phyloP scores from a whole-genome alignment of 2,797 vertebrate species.

The Poecilia velifera region DNA sequence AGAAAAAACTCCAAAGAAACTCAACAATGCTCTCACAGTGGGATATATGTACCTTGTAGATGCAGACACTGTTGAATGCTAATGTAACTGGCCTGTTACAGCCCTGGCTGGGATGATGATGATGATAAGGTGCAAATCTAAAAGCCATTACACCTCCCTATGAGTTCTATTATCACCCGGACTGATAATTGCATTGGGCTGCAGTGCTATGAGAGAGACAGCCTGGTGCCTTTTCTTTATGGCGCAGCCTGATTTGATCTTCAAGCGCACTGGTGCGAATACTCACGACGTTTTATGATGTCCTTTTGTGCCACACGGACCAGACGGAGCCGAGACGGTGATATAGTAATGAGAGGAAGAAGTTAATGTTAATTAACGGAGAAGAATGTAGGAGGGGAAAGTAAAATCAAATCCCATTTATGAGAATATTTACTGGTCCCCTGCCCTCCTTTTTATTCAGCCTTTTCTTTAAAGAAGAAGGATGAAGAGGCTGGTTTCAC shows the following conservation, averaged over 20 bases:
- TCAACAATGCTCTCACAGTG: constrained; percentile 15
- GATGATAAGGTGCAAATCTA: constrained; percentile 77
- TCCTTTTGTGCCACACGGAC: constrained; percentile 71
- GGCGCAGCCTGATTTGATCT: constrained; percentile 68
- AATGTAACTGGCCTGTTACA: constrained; percentile 43
- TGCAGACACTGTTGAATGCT: constrained; percentile 38
- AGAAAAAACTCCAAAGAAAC: constrained; percentile 17
- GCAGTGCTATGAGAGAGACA: constrained; percentile 55
- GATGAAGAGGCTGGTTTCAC: constrained; percentile 55
- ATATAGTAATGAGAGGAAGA: constrained; percentile 59
- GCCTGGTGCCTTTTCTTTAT: constrained; percentile 64
- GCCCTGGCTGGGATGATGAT: constrained; percentile 51
- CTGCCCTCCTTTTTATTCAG: constrained; percentile 59
- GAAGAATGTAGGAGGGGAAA: constrained; percentile 60
- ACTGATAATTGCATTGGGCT: constrained; percentile 74
- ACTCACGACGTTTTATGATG: constrained; percentile 63
- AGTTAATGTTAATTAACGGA: constrained; percentile 76
- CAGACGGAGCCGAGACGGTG: constrained; percentile 56
- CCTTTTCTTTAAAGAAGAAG: constrained; percentile 44
- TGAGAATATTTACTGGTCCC: constrained; percentile 70
- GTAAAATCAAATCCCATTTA: constrained; percentile 71
- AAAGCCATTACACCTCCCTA: constrained; percentile 75
- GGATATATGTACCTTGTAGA: constrained; percentile 20
- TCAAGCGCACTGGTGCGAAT: constrained; percentile 61
- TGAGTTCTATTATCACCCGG: constrained; percentile 74